Conservation (phyloP, 1,140 invertebrate genomes). For the Leptinotarsa undecemlineata region DNA sequence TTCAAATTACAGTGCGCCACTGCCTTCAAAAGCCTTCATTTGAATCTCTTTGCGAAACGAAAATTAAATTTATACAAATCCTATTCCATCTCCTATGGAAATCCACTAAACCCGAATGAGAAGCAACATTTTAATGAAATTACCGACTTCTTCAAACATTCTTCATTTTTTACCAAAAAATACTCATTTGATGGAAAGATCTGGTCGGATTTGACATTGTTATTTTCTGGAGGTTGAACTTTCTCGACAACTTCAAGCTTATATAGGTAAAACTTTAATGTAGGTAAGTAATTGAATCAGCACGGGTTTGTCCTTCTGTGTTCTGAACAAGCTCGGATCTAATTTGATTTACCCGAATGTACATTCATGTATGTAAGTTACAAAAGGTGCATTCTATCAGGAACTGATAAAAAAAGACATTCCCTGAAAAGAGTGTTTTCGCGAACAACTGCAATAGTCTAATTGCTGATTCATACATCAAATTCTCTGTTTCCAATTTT, state of each 20-base stretch:
- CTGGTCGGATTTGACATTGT: neutral
- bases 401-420: too few species aligned
- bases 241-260: neutral
- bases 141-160: conserved; percentile 9
- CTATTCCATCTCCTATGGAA: neutral
- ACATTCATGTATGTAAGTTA: neutral
- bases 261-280: conserved; percentile 6
- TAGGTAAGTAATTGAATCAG: conserved; percentile 14
- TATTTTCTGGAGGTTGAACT: conserved; percentile 12
- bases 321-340: neutral
- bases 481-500: too few species aligned
- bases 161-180: conserved; percentile 3
- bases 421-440: too few species aligned
- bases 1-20: too few species aligned
- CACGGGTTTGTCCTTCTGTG: neutral
- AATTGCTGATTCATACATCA: too few species aligned
- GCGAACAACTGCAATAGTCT: too few species aligned
- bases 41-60: neutral
- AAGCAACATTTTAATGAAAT: conserved; percentile 9
- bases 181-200: neutral
- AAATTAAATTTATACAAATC: conserved; percentile 4
- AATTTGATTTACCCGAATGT: conserved; percentile 10
- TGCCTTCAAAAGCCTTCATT: neutral
- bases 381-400: too few species aligned
- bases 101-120: conserved; percentile 9